Evolutionary conservation across 2,888 invertebrate species (phyloP).

Genomic region (Ophion ventricosus): DNA sequence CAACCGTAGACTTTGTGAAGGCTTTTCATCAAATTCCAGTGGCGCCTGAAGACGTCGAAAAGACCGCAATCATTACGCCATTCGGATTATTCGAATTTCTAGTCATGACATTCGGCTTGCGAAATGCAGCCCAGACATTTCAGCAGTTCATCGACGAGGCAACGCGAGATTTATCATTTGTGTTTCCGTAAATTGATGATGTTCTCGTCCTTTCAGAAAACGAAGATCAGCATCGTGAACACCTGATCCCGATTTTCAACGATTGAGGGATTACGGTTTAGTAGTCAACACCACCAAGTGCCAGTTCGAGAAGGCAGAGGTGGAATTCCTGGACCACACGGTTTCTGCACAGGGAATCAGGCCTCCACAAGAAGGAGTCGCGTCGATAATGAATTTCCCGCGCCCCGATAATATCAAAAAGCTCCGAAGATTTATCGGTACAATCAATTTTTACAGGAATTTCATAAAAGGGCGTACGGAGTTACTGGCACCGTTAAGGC

Average conservation of each 20-base stretch:
- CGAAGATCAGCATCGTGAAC: conserved; percentile 29
- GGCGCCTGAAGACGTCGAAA: no score
- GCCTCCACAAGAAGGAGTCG: conserved; percentile 76
- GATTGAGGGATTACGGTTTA: conserved; percentile 36
- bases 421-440: conserved; percentile 76
- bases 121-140: no score
- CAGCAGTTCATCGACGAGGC: no score
- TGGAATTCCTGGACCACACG: conserved; percentile 11
- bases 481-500: conserved; percentile 77
- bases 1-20: no score
- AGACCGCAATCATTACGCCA: no score
- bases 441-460: conserved; percentile 78
- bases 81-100: no score
- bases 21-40: no score
- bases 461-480: conserved; percentile 76
- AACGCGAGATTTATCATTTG: no score
- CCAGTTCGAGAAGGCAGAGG: neutral
- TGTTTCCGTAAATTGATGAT: no score
- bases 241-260: conserved; percentile 34
- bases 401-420: conserved; percentile 72
- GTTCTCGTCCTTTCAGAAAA: no score
- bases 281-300: conserved; percentile 63
- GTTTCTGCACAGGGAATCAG: conserved; percentile 2
- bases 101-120: no score
- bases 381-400: conserved; percentile 70